A percentile compares a stretch with the other conserved stretches of the same genome.
Conservation (phyloP, 2,888 invertebrate species). For the Lysandra bellargus region DNA sequence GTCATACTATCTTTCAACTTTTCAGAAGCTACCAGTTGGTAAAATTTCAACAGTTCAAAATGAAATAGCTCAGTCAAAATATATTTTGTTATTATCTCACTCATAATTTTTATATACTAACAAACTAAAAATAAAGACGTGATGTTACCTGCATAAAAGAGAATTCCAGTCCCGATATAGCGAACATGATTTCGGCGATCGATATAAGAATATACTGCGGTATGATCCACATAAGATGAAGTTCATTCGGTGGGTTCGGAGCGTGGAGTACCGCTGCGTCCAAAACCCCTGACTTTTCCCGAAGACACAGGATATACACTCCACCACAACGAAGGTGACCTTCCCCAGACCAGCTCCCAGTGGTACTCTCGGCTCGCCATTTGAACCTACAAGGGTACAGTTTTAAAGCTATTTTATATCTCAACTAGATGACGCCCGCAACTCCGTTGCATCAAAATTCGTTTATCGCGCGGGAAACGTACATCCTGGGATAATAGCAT, state of each 20-base stretch:
- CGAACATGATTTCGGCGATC: slow-evolving; percentile 90
- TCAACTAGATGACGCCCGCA: too few relatives aligned
- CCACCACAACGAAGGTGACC: slow-evolving; percentile 66
- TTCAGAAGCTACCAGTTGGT: too few relatives aligned
- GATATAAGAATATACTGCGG: slow-evolving; percentile 91
- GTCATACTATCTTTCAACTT: too few relatives aligned
- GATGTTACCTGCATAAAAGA: slow-evolving; percentile 84
- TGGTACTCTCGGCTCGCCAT: slow-evolving; percentile 63
- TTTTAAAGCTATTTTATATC: too few relatives aligned
- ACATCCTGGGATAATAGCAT: too few relatives aligned
- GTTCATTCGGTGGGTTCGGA: slow-evolving; percentile 83
- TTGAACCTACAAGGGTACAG: slow-evolving; percentile 51
- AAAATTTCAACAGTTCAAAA: too few relatives aligned
- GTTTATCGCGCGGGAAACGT: too few relatives aligned
- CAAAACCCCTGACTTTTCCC: slow-evolving; percentile 72
- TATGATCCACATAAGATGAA: slow-evolving; percentile 86
- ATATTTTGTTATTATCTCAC: too few relatives aligned
- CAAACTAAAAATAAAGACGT: too few relatives aligned
- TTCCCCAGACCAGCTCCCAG: slow-evolving; percentile 58
- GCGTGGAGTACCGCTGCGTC: slow-evolving; percentile 80
- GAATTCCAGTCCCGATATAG: slow-evolving; percentile 90
- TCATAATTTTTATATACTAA: too few relatives aligned
- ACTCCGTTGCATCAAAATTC: too few relatives aligned
- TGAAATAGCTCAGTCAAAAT: too few relatives aligned
- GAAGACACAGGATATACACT: slow-evolving; percentile 80